Evolutionary conservation across 2,113 vertebrate species (phyloP).

Genomic region (Eretmochelys imbricata): DNA sequence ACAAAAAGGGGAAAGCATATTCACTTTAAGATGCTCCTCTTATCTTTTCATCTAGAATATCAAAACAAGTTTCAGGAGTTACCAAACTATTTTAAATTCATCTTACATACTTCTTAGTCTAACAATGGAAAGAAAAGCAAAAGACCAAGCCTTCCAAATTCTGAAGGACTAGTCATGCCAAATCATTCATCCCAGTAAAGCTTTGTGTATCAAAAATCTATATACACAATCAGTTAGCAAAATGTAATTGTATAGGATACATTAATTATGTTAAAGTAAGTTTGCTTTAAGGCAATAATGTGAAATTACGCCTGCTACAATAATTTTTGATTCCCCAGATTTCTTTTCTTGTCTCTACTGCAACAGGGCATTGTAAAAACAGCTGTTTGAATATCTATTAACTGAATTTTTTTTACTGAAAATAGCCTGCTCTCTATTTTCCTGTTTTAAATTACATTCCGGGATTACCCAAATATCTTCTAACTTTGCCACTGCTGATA

Average conservation of each 20-base stretch:
- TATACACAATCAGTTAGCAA: accelerated
- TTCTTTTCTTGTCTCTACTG: neutral
- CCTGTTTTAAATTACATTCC: neutral
- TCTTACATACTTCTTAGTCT: neutral
- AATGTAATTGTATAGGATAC: accelerated
- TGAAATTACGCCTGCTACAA: neutral
- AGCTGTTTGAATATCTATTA: neutral
- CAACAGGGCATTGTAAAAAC: neutral
- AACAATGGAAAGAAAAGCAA: neutral
- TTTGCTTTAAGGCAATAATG: neutral
- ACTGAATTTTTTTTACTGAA: neutral
- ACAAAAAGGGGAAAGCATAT: accelerated
- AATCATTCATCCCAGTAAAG: neutral
- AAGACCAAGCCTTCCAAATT: neutral
- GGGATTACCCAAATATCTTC: neutral
- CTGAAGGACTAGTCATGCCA: neutral
- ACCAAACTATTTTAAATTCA: neutral
- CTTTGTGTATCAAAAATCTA: neutral
- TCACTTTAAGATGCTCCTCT: neutral
- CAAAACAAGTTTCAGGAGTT: neutral
- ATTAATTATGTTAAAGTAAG: accelerated
- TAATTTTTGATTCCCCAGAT: accelerated
- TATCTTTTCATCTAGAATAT: neutral
- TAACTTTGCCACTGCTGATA: neutral
- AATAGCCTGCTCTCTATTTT: neutral